A percentile compares a stretch with the other conserved stretches of the same genome.
Conservation (phyloP, 2,113 vertebrate species). For the Platysteira castanea region DNA sequence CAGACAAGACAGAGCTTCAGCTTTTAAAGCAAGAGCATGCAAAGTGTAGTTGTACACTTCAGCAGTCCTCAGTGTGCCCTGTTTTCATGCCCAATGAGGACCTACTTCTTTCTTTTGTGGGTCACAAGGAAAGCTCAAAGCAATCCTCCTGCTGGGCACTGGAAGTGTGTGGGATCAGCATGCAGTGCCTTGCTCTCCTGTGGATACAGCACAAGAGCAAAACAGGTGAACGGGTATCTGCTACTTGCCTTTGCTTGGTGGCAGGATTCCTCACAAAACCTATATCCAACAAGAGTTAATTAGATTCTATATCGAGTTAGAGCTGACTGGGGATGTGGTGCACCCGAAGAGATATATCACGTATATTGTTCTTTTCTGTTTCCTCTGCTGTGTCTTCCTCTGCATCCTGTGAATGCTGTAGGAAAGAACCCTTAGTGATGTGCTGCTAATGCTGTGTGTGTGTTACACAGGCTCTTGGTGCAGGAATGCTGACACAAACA, state of each 20-base stretch:
- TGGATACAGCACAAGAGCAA: fast-evolving
- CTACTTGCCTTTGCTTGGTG: not conserved
- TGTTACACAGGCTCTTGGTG: not conserved
- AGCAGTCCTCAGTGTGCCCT: not conserved
- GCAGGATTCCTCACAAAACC: not conserved
- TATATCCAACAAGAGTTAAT: not conserved
- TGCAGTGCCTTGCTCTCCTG: not conserved
- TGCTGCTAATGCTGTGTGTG: not conserved
- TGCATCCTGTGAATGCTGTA: fast-evolving
- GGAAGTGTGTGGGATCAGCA: not conserved
- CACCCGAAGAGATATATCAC: fast-evolving
- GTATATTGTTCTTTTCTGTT: fast-evolving
- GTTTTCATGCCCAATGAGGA: not conserved
- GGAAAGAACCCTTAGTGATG: not conserved
- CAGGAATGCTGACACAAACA: slow-evolving; percentile 67
- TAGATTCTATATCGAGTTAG: fast-evolving
- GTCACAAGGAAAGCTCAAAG: not conserved
- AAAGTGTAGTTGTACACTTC: not conserved
- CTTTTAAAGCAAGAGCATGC: not conserved
- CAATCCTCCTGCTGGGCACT: not conserved
- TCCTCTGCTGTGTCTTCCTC: not conserved
- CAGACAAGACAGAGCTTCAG: not conserved
- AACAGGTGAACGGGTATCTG: not conserved
- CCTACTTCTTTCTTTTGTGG: not conserved
- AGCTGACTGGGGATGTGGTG: not conserved